Evolutionary conservation across 2,888 invertebrate species (phyloP), one percentile per base, ranked within the genome.

Genomic region (Pristionchus fissidentatus): DNA sequence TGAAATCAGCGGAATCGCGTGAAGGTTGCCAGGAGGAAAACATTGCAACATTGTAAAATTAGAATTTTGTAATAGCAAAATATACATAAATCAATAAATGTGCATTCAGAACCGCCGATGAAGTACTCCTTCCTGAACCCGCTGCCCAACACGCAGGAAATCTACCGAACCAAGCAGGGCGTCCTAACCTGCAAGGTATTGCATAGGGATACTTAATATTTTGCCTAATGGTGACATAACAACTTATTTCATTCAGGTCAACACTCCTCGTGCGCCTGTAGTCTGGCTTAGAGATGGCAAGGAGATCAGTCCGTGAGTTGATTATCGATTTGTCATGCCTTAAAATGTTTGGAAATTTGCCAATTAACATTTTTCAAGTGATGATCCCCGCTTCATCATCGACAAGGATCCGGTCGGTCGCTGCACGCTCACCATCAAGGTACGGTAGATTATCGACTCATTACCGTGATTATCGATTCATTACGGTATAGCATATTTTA

Each of bases 371-470:
- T 10, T 83, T 88, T 79, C 80, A 89, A n/a, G 89, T 35, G 87
- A 88, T 62, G 90, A 92, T 86, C 85, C 85, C 26, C 87, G 92
- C 87, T 97, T 95, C 93, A 95, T 95, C 88, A 96, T 97, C 89
- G 96, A 97, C 22, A 97, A 97, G 93, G 97, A 98, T 92, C 95
- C 97, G 91, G 95, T 96, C 90, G 97, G 97, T 83, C 95, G 96
- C 80, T 97, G 98, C 92, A 95, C 96, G 85, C 94, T 99, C 57
- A 95, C 95, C 10, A 96, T 99, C 87, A 96, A 95, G 93, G 95
- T 94, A 32, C n/a, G n/a, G n/a, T n/a, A n/a, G n/a, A n/a, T n/a
- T n/a, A n/a, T n/a, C n/a, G n/a, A n/a, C n/a, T n/a, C n/a, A n/a
- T n/a, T n/a, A n/a, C n/a, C n/a, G n/a, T n/a, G n/a, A n/a, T n/a